Percentiles rank a stretch among this genome's conserved stretches.
phyloP scores from a whole-genome alignment of 1,140 invertebrate species.

The Drosophila paulistorum region DNA sequence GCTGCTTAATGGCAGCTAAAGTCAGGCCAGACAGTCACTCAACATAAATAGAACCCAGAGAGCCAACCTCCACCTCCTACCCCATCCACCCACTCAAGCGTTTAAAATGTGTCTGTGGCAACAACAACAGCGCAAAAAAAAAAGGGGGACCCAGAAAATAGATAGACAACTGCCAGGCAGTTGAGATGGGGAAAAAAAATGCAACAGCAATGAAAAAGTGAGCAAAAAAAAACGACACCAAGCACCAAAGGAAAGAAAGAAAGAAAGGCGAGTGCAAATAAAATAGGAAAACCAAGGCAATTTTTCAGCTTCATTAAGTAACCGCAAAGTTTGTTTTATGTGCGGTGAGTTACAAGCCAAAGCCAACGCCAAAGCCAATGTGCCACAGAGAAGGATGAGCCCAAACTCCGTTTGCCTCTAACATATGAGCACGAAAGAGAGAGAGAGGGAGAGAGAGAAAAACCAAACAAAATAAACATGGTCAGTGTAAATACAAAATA shows the following conservation, averaged over 20 bases:
- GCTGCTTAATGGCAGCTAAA: constrained; percentile 42
- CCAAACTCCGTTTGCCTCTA: constrained; percentile 2
- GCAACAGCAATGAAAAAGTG: background rate
- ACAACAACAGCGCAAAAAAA: constrained; percentile 1
- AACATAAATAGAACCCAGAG: constrained; percentile 47
- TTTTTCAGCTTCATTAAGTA: constrained; percentile 75
- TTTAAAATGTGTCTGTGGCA: constrained; percentile 56
- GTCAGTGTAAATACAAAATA: constrained; percentile 16
- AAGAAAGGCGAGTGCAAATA: constrained; percentile 52
- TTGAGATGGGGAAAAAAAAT: constrained; percentile 19
- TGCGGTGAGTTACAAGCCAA: constrained; percentile 54
- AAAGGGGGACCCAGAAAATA: constrained; percentile 25
- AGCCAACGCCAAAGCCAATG: constrained; percentile 31
- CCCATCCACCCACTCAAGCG: constrained; percentile 21
- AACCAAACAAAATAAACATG: background rate
- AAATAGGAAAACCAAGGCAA: constrained; percentile 66
- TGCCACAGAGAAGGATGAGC: constrained; percentile 10
- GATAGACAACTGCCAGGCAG: constrained; percentile 28
- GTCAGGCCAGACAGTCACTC: constrained; percentile 52
- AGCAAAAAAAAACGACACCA: constrained; percentile 30
- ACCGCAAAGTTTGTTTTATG: constrained; percentile 72
- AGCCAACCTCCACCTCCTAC: background rate
- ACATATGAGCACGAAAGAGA: constrained; percentile 23
- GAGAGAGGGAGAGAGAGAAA: constrained; percentile 20
- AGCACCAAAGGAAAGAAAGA: constrained; percentile 37